Base-by-base conservation (phyloP, 2,113 vertebrate species). In the Indicator indicator region DNA sequence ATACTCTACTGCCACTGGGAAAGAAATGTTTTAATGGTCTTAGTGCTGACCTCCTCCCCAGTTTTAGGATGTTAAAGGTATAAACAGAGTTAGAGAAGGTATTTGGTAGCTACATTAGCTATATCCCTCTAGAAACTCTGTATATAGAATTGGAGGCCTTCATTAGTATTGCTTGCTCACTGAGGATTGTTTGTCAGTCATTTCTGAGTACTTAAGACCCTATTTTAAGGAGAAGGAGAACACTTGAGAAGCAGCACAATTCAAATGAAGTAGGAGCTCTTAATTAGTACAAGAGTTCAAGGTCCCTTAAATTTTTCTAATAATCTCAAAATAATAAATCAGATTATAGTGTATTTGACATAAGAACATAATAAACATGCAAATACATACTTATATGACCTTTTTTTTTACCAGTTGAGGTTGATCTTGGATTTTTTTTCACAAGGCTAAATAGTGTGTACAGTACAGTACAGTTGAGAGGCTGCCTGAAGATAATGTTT, bases 281-380 rank as follows among this genome's bases (percentile, higher is more conserved):
- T 60, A 62, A 63, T 64, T 65, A 67, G 23, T 87, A 36, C 42
- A 36, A 36, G 17, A 93, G 74, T 82, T 90, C 79, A 95, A 79
- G 55, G 63, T 76, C 65, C 90, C 74, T 65, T 83, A 83, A 63
- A 77, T 88, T 79, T 78, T 19, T 26, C 59, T 83, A 52, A 50
- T 72, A 79, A 86, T 60, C 15, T 27, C 24, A 52, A 67, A 42
- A 18, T 84, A 82, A 64, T 91, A 91, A 89, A 89, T 77, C 28
- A 85, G 33, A 38, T 70, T 12, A 12, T 16, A 67, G 9, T 27
- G 28, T 56, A 18, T 63, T 94, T 60, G 76, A 60, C 26, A 6
- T 40, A 75, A 36, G 16, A 83, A 27, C 3, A 4, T 50, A 20
- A 3, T 82, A 72, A 74, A 48, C 5, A 28, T 65, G n/a, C 73